Conservation (phyloP, 1,140 invertebrate genomes). For the Drosophila lini region DNA sequence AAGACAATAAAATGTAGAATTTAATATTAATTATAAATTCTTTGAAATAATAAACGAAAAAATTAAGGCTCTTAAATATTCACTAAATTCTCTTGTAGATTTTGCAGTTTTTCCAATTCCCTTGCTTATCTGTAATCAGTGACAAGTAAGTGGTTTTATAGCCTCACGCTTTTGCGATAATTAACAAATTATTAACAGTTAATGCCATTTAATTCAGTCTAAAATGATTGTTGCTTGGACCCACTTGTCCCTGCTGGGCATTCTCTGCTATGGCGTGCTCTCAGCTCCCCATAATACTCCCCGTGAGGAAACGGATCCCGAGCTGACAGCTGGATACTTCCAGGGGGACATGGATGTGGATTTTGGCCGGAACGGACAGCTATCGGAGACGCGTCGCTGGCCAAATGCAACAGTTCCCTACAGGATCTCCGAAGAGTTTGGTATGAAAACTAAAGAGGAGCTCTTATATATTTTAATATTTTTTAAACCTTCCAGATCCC, state of each 20-base stretch:
- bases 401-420: constrained; percentile 83
- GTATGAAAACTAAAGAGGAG: constrained; percentile 37
- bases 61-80: neutral
- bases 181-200: constrained; percentile 18
- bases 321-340: constrained; percentile 64
- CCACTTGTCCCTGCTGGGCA: constrained; percentile 24
- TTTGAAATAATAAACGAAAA: no score
- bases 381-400: constrained; percentile 39
- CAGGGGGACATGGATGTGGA: constrained; percentile 66
- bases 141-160: constrained; percentile 18
- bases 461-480: neutral
- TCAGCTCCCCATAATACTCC: constrained; percentile 23
- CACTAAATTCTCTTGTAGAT: neutral
- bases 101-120: constrained; percentile 1
- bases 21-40: neutral
- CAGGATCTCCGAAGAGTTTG: constrained; percentile 61
- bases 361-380: constrained; percentile 28
- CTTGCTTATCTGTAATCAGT: constrained; percentile 27
- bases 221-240: constrained; percentile 35
- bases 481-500: constrained; percentile 1
- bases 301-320: constrained; percentile 46
- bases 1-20: neutral
- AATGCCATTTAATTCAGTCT: constrained; percentile 37
- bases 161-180: constrained; percentile 12
- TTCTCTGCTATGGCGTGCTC: constrained; percentile 4